Evolutionary conservation across 2,113 vertebrate genomes (phyloP), one percentile per base, ranked within the genome.

Genomic region (Cyprinodon tularosa): DNA sequence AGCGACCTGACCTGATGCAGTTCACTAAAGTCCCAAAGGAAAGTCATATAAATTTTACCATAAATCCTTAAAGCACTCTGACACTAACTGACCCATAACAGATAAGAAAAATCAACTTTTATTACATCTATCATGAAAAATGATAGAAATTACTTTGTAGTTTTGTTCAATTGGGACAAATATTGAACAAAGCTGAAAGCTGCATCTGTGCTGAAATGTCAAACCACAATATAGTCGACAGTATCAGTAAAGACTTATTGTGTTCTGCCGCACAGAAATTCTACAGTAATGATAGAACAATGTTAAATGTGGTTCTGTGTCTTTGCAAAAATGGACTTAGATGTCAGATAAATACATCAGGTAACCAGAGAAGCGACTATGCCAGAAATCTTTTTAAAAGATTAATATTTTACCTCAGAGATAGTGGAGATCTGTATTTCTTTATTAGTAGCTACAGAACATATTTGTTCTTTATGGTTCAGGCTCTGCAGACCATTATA

Each of bases 401-500:
- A 13, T 36, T 53, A 12, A 53, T 80, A 36, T 47, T 10, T 9
- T 15, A 22, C 20, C 47, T n/a, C 20, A 44, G 67, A 45, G 53
- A 68, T 17, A 44, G 17, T 68, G 45, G 71, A 17, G 38, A 62
- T 70, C 59, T 71, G 61, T 73, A 29, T 29, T 29, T 29, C 29
- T 29, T 29, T 29, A 29, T 83, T 53, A 77, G 70, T 72, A 67
- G 76, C 12, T 57, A 45, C 68, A 47, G 74, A 71, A 20, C 48
- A 45, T 72, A 15, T 63, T 42, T 39, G 11, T 14, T 75, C 74
- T 82, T 57, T 66, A 15, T 64, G 45, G 75, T 64, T 71, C 66
- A 62, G 6, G 64, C 47, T 9, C 45, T 39, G 36, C 8, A 72
- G 82, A 78, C 66, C 73, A 71, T 84, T 72, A 77, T 47, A 72